phyloP scores from a whole-genome alignment of 2,888 invertebrate genomes.

The Drosophila limbata region DNA sequence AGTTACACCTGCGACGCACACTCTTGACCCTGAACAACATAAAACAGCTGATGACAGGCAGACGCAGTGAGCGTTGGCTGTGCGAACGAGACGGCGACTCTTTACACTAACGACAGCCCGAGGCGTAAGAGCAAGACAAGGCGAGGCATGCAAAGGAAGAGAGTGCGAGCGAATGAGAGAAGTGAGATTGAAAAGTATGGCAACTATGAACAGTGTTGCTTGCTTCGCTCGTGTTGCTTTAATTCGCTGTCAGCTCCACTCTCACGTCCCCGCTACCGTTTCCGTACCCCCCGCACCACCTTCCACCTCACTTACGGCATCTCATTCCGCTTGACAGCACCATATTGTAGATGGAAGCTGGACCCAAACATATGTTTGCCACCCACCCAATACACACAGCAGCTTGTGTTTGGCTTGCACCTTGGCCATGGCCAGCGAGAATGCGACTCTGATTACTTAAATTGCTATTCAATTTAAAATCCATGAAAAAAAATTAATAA shows the following conservation, averaged over 20 bases:
- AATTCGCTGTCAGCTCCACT: slow-evolving; percentile 50
- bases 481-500: neutral
- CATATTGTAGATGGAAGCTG: slow-evolving; percentile 74
- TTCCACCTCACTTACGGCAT: neutral
- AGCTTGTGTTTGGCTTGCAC: slow-evolving; percentile 7
- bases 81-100: slow-evolving; percentile 36
- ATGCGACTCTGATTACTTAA: slow-evolving; percentile 54
- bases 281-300: neutral
- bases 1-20: slow-evolving; percentile 57
- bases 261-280: slow-evolving; percentile 1
- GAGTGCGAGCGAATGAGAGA: slow-evolving; percentile 12
- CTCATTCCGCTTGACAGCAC: slow-evolving; percentile 35
- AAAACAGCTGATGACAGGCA: slow-evolving; percentile 77
- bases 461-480: slow-evolving; percentile 52
- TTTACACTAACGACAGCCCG: neutral
- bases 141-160: slow-evolving; percentile 8
- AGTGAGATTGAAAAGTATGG: neutral
- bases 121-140: slow-evolving; percentile 14
- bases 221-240: slow-evolving; percentile 35
- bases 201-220: slow-evolving; percentile 24
- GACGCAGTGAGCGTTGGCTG: slow-evolving; percentile 15
- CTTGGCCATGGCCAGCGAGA: slow-evolving; percentile 29
- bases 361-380: slow-evolving; percentile 73
- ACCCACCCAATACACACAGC: slow-evolving; percentile 29
- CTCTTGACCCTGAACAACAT: slow-evolving; percentile 80